Conservation (phyloP, 2,113 vertebrate genomes). For the Otus sunia region DNA sequence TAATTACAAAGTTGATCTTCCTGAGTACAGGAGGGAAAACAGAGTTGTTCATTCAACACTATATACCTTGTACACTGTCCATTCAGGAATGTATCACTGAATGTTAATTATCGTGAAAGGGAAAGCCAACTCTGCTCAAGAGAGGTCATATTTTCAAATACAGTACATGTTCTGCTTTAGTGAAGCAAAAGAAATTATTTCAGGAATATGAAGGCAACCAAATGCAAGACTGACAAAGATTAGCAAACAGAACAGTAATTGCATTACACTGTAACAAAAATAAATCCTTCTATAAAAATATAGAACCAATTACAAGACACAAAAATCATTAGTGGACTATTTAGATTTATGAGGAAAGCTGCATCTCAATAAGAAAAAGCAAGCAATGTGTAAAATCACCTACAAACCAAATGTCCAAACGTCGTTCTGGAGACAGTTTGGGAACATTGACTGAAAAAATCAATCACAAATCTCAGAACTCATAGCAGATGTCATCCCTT, state of each 20-base stretch:
- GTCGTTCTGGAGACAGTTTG: background rate
- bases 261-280: background rate
- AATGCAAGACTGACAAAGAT: background rate
- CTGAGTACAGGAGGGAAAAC: background rate
- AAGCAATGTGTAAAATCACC: background rate
- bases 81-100: background rate
- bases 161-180: background rate
- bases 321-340: background rate
- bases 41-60: background rate
- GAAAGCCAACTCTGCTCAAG: background rate
- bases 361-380: background rate
- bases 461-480: background rate
- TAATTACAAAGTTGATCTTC: conserved; percentile 25
- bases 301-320: background rate
- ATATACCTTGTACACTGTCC: background rate
- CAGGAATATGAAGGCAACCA: background rate
- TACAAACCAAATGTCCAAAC: background rate
- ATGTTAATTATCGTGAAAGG: background rate
- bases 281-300: conserved; percentile 8
- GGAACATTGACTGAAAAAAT: background rate
- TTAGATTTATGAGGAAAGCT: background rate
- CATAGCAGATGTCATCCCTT: background rate
- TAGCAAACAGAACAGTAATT: background rate
- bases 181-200: background rate
- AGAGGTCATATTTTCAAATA: background rate